Percentiles rank a stretch among this genome's conserved stretches.
These are phyloP conservation scores for Papilio dardanus DNA, from an alignment of 1,140 invertebrate genomes.

Conservation along the genomic window DNA sequence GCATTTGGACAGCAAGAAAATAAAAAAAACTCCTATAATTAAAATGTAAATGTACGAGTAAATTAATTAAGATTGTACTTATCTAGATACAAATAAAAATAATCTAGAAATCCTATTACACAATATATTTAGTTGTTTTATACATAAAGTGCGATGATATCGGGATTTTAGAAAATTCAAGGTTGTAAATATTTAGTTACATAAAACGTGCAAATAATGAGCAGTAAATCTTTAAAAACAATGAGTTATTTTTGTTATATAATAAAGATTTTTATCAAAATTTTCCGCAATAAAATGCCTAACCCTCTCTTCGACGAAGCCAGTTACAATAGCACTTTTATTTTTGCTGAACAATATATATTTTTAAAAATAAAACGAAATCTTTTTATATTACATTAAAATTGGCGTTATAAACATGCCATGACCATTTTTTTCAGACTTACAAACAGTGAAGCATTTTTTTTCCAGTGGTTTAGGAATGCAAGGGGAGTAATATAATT, in stretches of 20 bases:
- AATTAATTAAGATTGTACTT: slow-evolving; percentile 4
- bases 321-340: background rate
- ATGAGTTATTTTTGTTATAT: slow-evolving; percentile 18
- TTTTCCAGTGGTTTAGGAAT: too few relatives aligned
- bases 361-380: too few relatives aligned
- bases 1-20: background rate
- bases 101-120: slow-evolving; percentile 7
- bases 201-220: slow-evolving; percentile 21
- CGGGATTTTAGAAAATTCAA: slow-evolving; percentile 19
- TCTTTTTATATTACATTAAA: too few relatives aligned
- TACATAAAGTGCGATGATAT: slow-evolving; percentile 12
- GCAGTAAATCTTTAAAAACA: slow-evolving; percentile 9
- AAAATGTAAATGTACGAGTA: background rate
- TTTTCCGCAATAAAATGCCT: slow-evolving; percentile 9
- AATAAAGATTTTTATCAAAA: slow-evolving; percentile 16
- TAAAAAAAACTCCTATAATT: background rate
- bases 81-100: slow-evolving; percentile 11
- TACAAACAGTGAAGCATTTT: too few relatives aligned
- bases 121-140: slow-evolving; percentile 1
- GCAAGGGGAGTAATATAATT: too few relatives aligned
- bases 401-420: too few relatives aligned
- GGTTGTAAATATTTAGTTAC: slow-evolving; percentile 24
- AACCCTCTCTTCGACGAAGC: background rate
- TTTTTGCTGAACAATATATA: too few relatives aligned
- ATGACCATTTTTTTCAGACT: too few relatives aligned